A percentile compares a stretch with the other conserved stretches of the same genome.
Evolutionary conservation across 1,140 invertebrate species (phyloP).

Genomic region (Macrotrachela quadricornifera): DNA sequence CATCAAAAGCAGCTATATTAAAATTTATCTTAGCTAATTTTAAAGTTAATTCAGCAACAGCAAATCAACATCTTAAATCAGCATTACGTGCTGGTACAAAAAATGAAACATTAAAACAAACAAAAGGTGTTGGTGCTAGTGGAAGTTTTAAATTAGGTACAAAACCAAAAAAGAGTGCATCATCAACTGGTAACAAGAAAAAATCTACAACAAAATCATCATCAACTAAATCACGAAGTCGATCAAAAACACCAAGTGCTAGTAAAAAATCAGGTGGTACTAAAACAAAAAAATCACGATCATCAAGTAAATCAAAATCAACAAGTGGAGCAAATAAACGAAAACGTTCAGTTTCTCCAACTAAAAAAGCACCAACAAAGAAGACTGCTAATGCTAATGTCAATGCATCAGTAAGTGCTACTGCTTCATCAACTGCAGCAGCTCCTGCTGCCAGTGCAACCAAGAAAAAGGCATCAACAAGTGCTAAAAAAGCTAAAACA

Average conservation of each 20-base stretch:
- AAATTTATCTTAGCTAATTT: conserved; percentile 11
- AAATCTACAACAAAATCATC: not conserved
- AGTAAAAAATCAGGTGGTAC: not conserved
- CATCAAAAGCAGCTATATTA: conserved; percentile 8
- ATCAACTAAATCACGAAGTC: not conserved
- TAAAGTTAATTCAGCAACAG: not conserved
- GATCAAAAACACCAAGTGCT: not conserved
- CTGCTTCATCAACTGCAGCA: not conserved
- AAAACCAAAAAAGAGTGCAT: not conserved
- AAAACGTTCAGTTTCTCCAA: not conserved
- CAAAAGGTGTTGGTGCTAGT: conserved; percentile 8
- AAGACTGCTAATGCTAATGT: not conserved
- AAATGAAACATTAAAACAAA: conserved; percentile 6
- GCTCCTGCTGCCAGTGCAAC: not conserved
- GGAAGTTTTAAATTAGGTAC: conserved; percentile 11
- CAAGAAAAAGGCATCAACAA: not conserved
- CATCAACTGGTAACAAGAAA: not conserved
- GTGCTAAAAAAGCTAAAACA: not conserved
- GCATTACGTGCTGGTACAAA: conserved; percentile 2
- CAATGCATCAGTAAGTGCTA: not conserved
- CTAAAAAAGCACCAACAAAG: not conserved
- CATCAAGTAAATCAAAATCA: not conserved
- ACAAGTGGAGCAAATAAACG: not conserved
- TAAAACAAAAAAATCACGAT: too few relatives aligned
- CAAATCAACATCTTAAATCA: conserved; percentile 3